These are phyloP conservation scores for Pelecanus crispus DNA, from an alignment of 2,113 vertebrate genomes.

Conservation along the genomic window DNA sequence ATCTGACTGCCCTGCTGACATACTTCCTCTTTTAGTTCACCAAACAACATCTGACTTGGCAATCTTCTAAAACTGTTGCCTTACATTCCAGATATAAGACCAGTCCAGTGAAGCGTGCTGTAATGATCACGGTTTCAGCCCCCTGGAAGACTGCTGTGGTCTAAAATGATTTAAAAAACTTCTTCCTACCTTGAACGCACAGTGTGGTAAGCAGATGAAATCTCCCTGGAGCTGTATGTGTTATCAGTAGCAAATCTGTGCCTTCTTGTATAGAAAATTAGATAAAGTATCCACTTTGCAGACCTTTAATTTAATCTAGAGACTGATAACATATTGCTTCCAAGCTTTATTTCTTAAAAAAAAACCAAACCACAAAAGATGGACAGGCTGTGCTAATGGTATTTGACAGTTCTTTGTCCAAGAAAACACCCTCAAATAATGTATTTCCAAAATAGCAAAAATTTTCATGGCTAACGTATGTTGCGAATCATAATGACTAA, in stretches of 20 bases:
- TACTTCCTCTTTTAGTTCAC: not conserved
- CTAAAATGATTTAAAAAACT: not conserved
- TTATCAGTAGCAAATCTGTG: not conserved
- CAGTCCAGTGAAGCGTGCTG: not conserved
- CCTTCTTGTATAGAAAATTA: not conserved
- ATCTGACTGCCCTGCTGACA: not conserved
- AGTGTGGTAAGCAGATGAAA: not conserved
- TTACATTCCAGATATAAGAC: not conserved
- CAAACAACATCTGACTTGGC: not conserved
- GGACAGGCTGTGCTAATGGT: not conserved
- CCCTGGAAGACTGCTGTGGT: not conserved
- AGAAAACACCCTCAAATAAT: not conserved
- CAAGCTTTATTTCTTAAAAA: not conserved
- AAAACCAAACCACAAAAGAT: not conserved
- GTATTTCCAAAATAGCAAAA: not conserved
- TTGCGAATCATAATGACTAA: not conserved
- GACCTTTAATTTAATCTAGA: not conserved
- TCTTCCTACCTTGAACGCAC: not conserved
- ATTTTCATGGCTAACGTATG: not conserved
- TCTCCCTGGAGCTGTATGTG: not conserved
- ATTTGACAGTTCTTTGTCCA: constrained; percentile 13
- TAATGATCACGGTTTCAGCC: not conserved
- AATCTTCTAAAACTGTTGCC: not conserved
- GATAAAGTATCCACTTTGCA: not conserved
- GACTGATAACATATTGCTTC: not conserved